Evolutionary conservation across 2,113 vertebrate genomes (phyloP).

Genomic region (Thermophis baileyi): DNA sequence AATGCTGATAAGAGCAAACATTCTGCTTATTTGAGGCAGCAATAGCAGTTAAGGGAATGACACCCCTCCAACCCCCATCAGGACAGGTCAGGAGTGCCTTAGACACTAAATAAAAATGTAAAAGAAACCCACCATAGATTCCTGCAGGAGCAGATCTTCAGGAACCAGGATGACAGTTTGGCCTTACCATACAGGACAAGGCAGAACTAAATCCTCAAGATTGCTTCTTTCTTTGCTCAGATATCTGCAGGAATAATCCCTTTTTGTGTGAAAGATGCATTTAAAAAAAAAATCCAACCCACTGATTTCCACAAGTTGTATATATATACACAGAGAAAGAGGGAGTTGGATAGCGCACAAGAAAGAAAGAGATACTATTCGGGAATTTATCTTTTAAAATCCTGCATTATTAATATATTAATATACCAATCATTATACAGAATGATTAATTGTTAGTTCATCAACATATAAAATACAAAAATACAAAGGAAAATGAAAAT

Average conservation of each 20-base stretch:
- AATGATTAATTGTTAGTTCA: not conserved
- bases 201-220: not conserved
- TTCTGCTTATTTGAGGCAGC: not conserved
- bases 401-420: not conserved
- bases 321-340: too few species aligned
- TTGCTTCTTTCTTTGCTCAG: not conserved
- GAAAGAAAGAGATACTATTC: not conserved
- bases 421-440: not conserved
- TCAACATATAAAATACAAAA: not conserved
- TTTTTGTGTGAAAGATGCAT: not conserved
- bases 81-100: not conserved
- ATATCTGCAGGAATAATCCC: not conserved
- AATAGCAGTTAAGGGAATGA: not conserved
- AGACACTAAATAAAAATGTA: not conserved
- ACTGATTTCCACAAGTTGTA: not conserved
- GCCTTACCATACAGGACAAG: not conserved
- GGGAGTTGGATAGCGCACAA: not conserved
- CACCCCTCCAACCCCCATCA: not conserved
- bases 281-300: not conserved
- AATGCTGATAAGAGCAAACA: not conserved
- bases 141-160: not conserved
- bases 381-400: not conserved
- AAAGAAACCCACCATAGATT: not conserved
- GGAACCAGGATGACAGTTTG: not conserved
- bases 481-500: not conserved